A percentile compares a stretch with the other conserved stretches of the same genome.
phyloP scores from a whole-genome alignment of 2,888 invertebrate genomes.

The Eurytoma californica region DNA sequence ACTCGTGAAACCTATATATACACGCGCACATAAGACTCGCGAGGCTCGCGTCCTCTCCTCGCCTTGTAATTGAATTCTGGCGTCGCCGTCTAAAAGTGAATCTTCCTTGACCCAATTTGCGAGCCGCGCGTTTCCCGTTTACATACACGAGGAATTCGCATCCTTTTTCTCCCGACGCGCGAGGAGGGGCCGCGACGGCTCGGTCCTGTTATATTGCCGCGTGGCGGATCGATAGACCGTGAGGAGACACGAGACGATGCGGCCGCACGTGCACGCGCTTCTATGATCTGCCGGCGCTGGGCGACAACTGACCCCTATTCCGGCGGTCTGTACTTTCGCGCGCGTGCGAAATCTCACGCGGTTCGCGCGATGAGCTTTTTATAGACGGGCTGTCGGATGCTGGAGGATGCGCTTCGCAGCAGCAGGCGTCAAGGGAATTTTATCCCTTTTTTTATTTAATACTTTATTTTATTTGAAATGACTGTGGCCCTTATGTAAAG shows the following conservation, averaged over 20 bases:
- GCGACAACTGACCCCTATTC: too few species aligned
- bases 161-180: constrained; percentile 2
- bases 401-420: neutral
- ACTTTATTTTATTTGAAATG: too few species aligned
- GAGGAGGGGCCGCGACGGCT: too few species aligned
- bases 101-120: constrained; percentile 52
- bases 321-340: neutral
- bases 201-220: neutral
- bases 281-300: constrained; percentile 1
- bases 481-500: too few species aligned
- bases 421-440: too few species aligned
- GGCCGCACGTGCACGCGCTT: neutral
- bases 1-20: constrained; percentile 11
- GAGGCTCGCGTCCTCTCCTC: neutral
- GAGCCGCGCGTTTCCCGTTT: neutral
- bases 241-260: neutral
- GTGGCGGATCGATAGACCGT: neutral
- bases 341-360: neutral
- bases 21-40: neutral
- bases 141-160: constrained; percentile 25
- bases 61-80: constrained; percentile 40
- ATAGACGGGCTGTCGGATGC: neutral
- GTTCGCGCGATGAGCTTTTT: neutral
- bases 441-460: neutral
- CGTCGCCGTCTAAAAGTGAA: constrained; percentile 49